Conservation (phyloP, 2,113 vertebrate species). For the Illadopsis cleaveri region DNA sequence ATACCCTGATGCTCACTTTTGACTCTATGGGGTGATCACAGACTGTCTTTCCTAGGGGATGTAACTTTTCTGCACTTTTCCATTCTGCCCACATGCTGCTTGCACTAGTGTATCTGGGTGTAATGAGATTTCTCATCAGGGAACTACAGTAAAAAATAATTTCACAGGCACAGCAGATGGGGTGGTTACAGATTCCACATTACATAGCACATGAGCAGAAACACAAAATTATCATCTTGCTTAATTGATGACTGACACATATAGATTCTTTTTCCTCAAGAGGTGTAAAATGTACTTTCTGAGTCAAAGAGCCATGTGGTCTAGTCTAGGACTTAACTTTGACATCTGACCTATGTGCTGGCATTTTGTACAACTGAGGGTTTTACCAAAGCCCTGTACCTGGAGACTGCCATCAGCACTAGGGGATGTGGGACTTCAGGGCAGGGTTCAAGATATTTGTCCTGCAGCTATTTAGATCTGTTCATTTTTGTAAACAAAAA, state of each 20-base stretch:
- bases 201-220: neutral
- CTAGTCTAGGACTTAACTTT: neutral
- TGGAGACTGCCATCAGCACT: neutral
- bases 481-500: neutral
- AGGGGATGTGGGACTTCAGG: neutral
- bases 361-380: neutral
- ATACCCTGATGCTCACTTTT: neutral
- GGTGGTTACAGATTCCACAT: neutral
- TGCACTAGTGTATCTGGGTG: neutral
- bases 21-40: neutral
- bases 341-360: neutral
- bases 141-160: rapidly evolving
- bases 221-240: neutral
- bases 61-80: neutral
- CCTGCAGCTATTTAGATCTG: neutral
- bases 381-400: neutral
- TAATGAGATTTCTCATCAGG: neutral
- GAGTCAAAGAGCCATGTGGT: neutral
- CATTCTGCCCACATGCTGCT: neutral
- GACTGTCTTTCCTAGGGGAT: rapidly evolving
- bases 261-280: neutral
- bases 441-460: neutral
- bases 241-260: neutral
- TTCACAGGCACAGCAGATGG: neutral
- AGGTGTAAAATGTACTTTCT: neutral